phyloP scores from a whole-genome alignment of 2,888 invertebrate species.

The Halictus quadricinctus region DNA sequence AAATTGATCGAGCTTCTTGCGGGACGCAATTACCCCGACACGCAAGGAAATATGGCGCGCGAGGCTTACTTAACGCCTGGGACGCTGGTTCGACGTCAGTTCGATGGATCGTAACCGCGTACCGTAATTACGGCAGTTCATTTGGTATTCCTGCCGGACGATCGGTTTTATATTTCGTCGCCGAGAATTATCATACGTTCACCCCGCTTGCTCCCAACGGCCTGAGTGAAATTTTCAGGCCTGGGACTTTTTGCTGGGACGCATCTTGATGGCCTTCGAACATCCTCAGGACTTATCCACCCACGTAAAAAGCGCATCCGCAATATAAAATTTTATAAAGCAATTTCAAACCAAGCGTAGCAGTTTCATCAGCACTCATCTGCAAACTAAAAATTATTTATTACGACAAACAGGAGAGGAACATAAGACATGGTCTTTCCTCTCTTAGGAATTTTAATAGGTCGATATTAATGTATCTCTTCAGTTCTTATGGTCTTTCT shows the following conservation, averaged over 20 bases:
- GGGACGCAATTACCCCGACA: slow-evolving; percentile 6
- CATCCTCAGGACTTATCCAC: not conserved
- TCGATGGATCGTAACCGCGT: slow-evolving; percentile 30
- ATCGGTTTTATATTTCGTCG: slow-evolving; percentile 39
- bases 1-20: slow-evolving; percentile 16
- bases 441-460: too few species aligned
- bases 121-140: slow-evolving; percentile 21
- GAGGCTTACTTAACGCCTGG: slow-evolving; percentile 21
- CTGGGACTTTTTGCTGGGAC: not conserved
- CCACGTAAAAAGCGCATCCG: not conserved
- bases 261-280: not conserved
- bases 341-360: not conserved
- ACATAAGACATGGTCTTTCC: too few species aligned
- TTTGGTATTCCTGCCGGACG: slow-evolving; percentile 25
- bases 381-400: too few species aligned
- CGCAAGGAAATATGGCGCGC: slow-evolving; percentile 1
- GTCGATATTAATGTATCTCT: too few species aligned
- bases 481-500: too few species aligned
- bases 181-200: slow-evolving; percentile 35
- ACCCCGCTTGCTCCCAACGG: not conserved
- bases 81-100: slow-evolving; percentile 5
- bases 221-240: slow-evolving; percentile 27
- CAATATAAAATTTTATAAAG: not conserved
- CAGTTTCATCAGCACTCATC: not conserved
- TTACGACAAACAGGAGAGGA: too few species aligned